Base-by-base conservation (phyloP, 35 echinoderm and acorn worm genomes). In the Lytechinus pictus region DNA sequence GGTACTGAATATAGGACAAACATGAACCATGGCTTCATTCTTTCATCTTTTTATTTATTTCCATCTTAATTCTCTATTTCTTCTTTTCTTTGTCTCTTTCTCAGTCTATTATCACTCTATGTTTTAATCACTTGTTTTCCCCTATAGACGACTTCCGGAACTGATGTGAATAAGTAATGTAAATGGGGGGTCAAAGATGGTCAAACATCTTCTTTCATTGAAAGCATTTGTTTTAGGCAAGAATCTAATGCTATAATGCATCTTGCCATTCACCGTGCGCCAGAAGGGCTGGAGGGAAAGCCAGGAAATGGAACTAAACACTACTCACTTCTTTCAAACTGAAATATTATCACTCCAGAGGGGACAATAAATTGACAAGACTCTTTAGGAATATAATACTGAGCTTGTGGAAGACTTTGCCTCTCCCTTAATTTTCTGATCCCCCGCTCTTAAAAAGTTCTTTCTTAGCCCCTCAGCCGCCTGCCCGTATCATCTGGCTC, bases 81-180 rank as follows among this genome's bases (percentile, higher is more conserved):
- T 88, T n/a, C 10, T n/a, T n/a, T n/a, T 88, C 86, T 88, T n/a
- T 88, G 16, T 88, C 86, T 88, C 9, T 88, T n/a, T 88, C 44
- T 11, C 86, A 44, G 33, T 44, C 33, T 2, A 44, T 44, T 44
- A 44, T 44, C 33, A 44, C 33, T 44, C n/a, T 44, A 44, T 44
- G 33, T 44, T 44, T 44, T 44, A 44, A 44, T 44, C 33, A 44
- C 33, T 44, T 44, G 33, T 44, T 44, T 44, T 44, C 33, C 33
- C 16, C 86, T 51, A 14, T 51, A 6, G 27, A 11, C 86, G 6
- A 9, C 86, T 51, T 51, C 9, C 9, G 44, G 27, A 51, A 1
- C 13, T 90, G n/a, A 79, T 7, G 66, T 79, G 66, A 6, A 79
- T n/a, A 24, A 24, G 4, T 79, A 4, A 79, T n/a, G 14, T 79